These are phyloP conservation scores for Odontomachus brunneus DNA, from an alignment of 1,140 invertebrate species.

Conservation along the genomic window DNA sequence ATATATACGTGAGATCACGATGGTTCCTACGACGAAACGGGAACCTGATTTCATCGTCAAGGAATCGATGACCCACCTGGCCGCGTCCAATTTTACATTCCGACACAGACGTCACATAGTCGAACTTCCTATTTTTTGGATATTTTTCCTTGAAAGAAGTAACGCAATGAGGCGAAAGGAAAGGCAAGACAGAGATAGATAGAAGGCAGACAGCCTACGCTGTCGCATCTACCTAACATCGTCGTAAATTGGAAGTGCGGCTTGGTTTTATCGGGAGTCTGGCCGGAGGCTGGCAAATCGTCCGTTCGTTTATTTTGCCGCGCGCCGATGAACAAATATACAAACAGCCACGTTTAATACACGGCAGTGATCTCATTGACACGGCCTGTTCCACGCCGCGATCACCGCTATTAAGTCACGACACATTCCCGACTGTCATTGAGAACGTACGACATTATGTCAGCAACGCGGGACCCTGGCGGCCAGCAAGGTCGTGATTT, in stretches of 20 bases:
- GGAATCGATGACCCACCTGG: too few species aligned
- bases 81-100: too few species aligned
- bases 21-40: too few species aligned
- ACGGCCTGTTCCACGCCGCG: slow-evolving; percentile 12
- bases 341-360: not conserved
- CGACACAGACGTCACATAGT: too few species aligned
- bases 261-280: slow-evolving; percentile 2
- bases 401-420: slow-evolving; percentile 8
- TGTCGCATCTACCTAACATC: too few species aligned
- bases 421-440: slow-evolving; percentile 51
- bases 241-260: slow-evolving; percentile 12
- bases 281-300: slow-evolving; percentile 19
- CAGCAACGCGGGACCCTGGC: slow-evolving; percentile 8
- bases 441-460: slow-evolving; percentile 24
- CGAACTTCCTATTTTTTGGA: too few species aligned
- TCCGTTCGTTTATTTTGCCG: slow-evolving; percentile 52
- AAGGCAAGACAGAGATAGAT: not conserved
- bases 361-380: slow-evolving; percentile 42
- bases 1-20: too few species aligned
- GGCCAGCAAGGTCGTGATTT: slow-evolving; percentile 52
- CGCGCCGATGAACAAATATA: slow-evolving; percentile 16
- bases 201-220: not conserved
- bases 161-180: not conserved
- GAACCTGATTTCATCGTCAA: too few species aligned
- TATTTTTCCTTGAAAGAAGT: too few species aligned